phyloP scores from a whole-genome alignment of 1,140 invertebrate species.

The Pollicipes pollicipes region DNA sequence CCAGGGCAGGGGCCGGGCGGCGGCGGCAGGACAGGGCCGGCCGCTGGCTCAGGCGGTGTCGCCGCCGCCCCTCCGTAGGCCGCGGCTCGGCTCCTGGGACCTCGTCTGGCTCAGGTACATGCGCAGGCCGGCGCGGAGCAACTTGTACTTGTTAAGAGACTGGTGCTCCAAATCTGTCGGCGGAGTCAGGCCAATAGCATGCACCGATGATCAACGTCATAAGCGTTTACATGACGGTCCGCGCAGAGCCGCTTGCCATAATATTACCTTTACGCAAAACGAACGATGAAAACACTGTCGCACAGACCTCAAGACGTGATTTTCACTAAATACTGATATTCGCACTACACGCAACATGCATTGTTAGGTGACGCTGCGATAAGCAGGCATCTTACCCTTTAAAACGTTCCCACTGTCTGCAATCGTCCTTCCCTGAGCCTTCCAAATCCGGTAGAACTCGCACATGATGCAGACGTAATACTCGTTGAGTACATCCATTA shows the following conservation, averaged over 20 bases:
- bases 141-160: background rate
- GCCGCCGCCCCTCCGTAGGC: too few relatives aligned
- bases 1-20: too few relatives aligned
- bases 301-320: too few relatives aligned
- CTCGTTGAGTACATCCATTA: constrained; percentile 31
- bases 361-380: too few relatives aligned
- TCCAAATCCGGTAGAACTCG: constrained; percentile 32
- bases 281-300: too few relatives aligned
- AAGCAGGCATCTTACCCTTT: constrained; percentile 27
- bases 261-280: too few relatives aligned
- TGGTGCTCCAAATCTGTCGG: background rate
- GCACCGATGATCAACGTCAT: background rate
- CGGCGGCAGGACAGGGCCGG: too few relatives aligned
- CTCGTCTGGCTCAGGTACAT: background rate
- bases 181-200: background rate
- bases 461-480: constrained; percentile 33
- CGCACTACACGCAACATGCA: too few relatives aligned
- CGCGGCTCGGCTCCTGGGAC: background rate
- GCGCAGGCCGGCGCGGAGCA: background rate
- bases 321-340: too few relatives aligned
- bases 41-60: too few relatives aligned
- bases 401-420: constrained; percentile 35
- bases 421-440: constrained; percentile 32
- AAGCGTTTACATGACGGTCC: too few relatives aligned
- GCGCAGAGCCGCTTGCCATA: too few relatives aligned